A percentile compares a stretch with the other conserved stretches of the same genome.
These are phyloP conservation scores for Oreamnos americanus DNA, from an alignment of 2,113 vertebrate genomes.

Conservation along the genomic window DNA sequence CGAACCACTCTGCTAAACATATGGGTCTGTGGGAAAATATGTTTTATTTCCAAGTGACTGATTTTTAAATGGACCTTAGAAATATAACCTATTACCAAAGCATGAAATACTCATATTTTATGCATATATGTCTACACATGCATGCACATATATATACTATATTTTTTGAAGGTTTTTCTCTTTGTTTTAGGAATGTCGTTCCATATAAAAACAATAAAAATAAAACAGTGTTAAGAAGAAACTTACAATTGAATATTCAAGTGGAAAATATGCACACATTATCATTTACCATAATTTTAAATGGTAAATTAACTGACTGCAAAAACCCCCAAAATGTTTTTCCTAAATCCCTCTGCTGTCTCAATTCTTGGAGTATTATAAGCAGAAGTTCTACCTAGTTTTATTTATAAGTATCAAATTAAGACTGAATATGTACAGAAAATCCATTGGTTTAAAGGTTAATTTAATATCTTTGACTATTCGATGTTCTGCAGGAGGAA, in stretches of 20 bases:
- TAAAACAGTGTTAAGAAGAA: slow-evolving; percentile 62
- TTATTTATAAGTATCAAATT: slow-evolving; percentile 67
- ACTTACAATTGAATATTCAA: slow-evolving; percentile 49
- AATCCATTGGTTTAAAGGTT: not conserved
- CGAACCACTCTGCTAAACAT: not conserved
- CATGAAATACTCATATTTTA: not conserved
- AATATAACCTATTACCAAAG: not conserved
- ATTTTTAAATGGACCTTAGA: slow-evolving; percentile 22
- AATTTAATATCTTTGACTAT: not conserved
- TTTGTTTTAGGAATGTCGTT: slow-evolving; percentile 73
- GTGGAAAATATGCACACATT: slow-evolving; percentile 75
- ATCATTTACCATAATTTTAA: slow-evolving; percentile 78
- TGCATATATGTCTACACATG: not conserved
- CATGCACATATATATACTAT: not conserved
- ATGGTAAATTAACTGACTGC: slow-evolving; percentile 53
- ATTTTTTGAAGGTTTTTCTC: not conserved
- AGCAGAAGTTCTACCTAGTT: not conserved
- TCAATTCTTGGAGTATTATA: slow-evolving; percentile 14
- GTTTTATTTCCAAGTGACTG: not conserved
- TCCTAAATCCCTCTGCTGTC: not conserved
- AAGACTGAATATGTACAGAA: slow-evolving; percentile 2
- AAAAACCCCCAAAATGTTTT: not conserved
- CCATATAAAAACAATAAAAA: slow-evolving; percentile 76
- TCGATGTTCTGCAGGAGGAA: not conserved
- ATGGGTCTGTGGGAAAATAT: not conserved